A percentile compares a stretch with the other conserved stretches of the same genome.
Conservation (phyloP, 2,113 vertebrate species). For the Elachura formosa region DNA sequence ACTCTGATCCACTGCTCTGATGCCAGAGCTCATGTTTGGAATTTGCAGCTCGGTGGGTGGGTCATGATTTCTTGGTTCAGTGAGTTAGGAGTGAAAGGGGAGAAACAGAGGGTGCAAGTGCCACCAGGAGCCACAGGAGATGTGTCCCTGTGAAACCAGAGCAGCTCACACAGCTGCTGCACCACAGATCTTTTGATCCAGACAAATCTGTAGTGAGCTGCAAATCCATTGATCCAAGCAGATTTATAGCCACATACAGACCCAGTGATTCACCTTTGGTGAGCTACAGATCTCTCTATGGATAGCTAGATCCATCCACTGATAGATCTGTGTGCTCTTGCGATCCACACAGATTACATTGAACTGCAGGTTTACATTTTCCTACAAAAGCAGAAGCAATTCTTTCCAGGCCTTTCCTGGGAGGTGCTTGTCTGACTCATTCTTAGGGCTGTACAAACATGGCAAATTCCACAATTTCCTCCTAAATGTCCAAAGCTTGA, state of each 20-base stretch:
- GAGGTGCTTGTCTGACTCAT: background rate
- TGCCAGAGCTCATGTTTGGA: background rate
- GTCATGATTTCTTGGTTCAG: background rate
- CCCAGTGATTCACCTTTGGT: no score
- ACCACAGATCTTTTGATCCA: background rate
- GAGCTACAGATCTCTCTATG: background rate
- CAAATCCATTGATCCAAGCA: background rate
- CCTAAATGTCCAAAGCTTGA: background rate
- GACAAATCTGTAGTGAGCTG: background rate
- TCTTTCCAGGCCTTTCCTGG: background rate
- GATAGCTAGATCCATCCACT: background rate
- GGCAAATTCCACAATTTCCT: background rate
- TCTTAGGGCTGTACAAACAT: background rate
- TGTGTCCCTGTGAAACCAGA: background rate
- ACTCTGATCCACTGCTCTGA: background rate
- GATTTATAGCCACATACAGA: no score
- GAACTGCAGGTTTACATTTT: background rate
- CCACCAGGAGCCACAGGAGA: background rate
- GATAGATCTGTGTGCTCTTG: background rate
- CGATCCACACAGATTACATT: background rate
- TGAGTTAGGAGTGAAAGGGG: background rate
- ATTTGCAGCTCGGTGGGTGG: background rate
- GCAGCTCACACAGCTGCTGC: accelerated
- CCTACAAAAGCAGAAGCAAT: background rate
- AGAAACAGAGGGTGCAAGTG: background rate